These are phyloP conservation scores for Mixornis gularis DNA, from an alignment of 2,113 vertebrate species.

Conservation along the genomic window DNA sequence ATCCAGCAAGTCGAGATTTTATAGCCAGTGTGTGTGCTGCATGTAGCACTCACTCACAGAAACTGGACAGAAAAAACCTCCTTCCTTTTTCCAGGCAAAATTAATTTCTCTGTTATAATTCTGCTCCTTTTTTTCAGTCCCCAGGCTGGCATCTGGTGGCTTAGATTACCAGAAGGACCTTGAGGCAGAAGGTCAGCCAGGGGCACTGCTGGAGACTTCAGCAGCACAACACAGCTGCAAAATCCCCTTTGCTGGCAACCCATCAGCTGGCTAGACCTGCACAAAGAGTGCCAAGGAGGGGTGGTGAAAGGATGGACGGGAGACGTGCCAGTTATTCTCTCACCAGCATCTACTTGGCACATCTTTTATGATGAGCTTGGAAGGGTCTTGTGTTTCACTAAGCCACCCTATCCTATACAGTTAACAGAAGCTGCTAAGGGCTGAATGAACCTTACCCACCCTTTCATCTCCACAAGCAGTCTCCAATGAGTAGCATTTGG, in stretches of 20 bases:
- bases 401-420: neutral
- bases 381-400: neutral
- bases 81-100: neutral
- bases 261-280: neutral
- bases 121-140: neutral
- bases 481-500: neutral
- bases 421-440: neutral
- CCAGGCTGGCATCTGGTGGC: neutral
- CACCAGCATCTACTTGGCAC: neutral
- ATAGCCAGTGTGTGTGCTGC: neutral
- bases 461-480: neutral
- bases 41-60: neutral
- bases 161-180: neutral
- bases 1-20: neutral
- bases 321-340: neutral
- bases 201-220: neutral
- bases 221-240: neutral
- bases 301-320: neutral
- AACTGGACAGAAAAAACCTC: neutral
- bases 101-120: neutral
- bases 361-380: neutral
- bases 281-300: neutral
- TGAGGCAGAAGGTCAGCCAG: conserved; percentile 15
- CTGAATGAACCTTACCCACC: neutral
- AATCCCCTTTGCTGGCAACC: conserved; percentile 6